Base-by-base conservation (phyloP, 2,797 vertebrate genomes). In the Semaprochilodus insignis region DNA sequence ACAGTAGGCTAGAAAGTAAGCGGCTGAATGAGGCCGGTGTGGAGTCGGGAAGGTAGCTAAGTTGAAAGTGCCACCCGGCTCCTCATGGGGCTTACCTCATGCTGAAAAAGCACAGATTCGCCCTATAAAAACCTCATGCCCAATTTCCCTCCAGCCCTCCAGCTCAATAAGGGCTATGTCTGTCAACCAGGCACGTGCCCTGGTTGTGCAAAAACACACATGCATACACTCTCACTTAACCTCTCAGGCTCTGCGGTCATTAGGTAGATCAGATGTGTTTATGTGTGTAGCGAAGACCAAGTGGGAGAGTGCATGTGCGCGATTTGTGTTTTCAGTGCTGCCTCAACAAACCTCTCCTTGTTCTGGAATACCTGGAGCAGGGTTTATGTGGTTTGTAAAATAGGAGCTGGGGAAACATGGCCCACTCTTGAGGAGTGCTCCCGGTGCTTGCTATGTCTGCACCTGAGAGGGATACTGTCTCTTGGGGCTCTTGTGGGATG, bases 41-140 rank as follows among this genome's bases (percentile, higher is more conserved):
- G 89, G 81, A 80, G 86, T 69, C 65, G 85, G 40, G 40, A 88
- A 77, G 63, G 78, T 59, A 72, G 81, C 78, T 80, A n/a, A 74
- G 80, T 78, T 81, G 19, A 81, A 69, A 81, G 82, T 85, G 89
- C 82, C 83, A 79, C 85, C 84, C 63, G 66, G 81, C 74, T 80
- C 80, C 81, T 85, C 55, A 74, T 87, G 88, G 73, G 63, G 62
- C 88, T 93, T 90, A 88, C 89, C 82, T 91, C 89, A 89, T 85
- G 80, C 69, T 78, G 77, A 87, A 87, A 85, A 78, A 85, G 84
- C 44, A 34, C 21, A 85, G 83, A 86, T 87, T 88, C 83, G 89
- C 16, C 57, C 84, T 91, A 91, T 88, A 88, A 90, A 90, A 90
- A 59, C 66, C 31, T 83, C 84, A 86, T 31, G 54, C 81, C 71